Base-by-base conservation (phyloP, 2,113 vertebrate genomes). In the Nannospalax galili region DNA sequence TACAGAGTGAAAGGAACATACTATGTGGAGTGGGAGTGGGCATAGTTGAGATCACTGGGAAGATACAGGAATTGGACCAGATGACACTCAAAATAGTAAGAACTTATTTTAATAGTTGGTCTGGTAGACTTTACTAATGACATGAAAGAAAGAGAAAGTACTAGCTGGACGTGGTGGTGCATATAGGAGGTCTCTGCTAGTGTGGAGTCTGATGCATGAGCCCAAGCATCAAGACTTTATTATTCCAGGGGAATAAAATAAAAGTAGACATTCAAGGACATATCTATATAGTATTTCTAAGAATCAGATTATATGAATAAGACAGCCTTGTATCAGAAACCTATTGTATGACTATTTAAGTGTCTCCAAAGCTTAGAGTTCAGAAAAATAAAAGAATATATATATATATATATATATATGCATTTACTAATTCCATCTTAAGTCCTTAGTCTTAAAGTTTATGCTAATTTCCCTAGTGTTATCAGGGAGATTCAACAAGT, bases 11-110 rank as follows among this genome's bases (percentile, higher is more conserved):
- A n/a, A 67, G 9, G 4, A 67, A 30, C 24, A 65, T 16, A 7
- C 35, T 19, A 0, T 4, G 0, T 0, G 5, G 5, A 0, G 7
- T n/a, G 24, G 20, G 62, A 75, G 30, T 24, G 28, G 8, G 16
- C 52, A 19, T 1, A 75, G 20, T 28, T 5, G n/a, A 72, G 9
- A 65, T 0, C 3, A 30, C 2, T 40, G 10, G 70, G 32, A 80
- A 14, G 37, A 11, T 4, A 15, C 30, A 15, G 20, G 60, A 19
- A 4, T 73, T 73, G 14, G 60, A 67, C n/a, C 48, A 30, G 42
- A 6, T 35, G 17, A 48, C 64, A 20, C 7, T 28, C 56, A 56
- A 81, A 72, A 72, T 9, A 42, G 7, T 56, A 40, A 80, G 8
- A 72, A 48, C 70, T 11, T n/a, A 32, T 52, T 20, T 88, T 64